These are phyloP conservation scores for Glyphotaelius pellucidus DNA, from an alignment of 2,888 invertebrate genomes.

Conservation along the genomic window DNA sequence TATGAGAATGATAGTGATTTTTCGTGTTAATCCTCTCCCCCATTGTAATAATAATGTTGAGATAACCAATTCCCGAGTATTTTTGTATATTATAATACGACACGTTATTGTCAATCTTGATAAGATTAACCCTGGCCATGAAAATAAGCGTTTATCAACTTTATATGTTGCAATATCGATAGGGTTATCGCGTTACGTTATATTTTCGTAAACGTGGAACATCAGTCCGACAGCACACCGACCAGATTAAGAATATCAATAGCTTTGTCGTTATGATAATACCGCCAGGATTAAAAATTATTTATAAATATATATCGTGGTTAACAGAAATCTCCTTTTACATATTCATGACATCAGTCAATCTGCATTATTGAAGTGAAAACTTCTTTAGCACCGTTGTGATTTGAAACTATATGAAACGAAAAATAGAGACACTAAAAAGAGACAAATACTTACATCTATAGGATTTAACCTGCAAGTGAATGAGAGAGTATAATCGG, in stretches of 20 bases:
- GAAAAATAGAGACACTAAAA: no score
- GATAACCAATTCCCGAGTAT: neutral
- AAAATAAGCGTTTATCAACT: neutral
- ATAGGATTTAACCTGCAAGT: no score
- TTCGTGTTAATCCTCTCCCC: neutral
- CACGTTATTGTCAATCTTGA: conserved; percentile 1
- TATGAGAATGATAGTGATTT: neutral
- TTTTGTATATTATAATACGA: conserved; percentile 15
- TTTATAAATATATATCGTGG: no score
- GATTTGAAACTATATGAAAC: no score
- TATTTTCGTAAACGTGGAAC: neutral
- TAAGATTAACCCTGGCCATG: conserved; percentile 34
- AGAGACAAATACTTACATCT: no score
- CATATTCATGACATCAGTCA: no score
- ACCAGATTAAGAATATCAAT: neutral
- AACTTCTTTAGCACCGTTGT: no score
- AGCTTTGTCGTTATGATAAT: neutral
- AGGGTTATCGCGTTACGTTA: neutral
- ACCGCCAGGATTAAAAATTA: neutral
- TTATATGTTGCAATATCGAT: neutral
- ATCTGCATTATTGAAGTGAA: no score
- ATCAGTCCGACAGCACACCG: neutral
- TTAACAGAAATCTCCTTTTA: no score
- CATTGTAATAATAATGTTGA: conserved; percentile 14
- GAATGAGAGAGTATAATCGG: no score